Percentiles rank a stretch among this genome's conserved stretches.
phyloP scores from a whole-genome alignment of 2,797 vertebrate genomes.

The Catostomus latipinnis region DNA sequence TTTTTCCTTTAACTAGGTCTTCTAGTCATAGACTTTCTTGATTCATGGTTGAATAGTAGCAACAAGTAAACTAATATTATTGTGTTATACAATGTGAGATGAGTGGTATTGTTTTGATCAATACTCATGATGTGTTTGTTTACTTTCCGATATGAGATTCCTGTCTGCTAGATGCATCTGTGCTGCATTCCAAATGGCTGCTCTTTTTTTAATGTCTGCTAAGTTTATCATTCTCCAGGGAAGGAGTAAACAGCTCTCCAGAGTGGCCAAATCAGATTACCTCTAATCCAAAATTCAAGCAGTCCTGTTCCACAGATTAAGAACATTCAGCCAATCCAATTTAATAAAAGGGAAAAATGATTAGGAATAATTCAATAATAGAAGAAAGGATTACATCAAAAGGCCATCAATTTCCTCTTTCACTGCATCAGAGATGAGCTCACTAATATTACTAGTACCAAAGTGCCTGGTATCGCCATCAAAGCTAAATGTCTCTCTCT shows the following conservation, averaged over 20 bases:
- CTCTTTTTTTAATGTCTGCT: neutral
- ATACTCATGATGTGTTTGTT: constrained; percentile 3
- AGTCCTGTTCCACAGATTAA: constrained; percentile 31
- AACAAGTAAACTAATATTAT: neutral
- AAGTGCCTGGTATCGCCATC: constrained; percentile 66
- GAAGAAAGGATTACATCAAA: constrained; percentile 51
- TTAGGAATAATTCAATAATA: constrained; percentile 50
- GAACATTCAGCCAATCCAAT: neutral
- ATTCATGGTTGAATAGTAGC: neutral
- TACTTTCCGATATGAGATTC: neutral
- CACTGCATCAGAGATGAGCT: constrained; percentile 60
- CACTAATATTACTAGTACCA: constrained; percentile 46
- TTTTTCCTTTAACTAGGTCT: neutral
- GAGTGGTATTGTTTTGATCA: neutral
- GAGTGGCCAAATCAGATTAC: constrained; percentile 32
- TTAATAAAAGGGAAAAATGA: constrained; percentile 57
- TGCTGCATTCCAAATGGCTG: neutral
- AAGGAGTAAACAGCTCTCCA: constrained; percentile 17
- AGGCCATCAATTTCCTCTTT: constrained; percentile 62
- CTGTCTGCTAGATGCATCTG: neutral
- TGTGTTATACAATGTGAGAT: neutral
- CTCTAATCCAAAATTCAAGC: constrained; percentile 34
- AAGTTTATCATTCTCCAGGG: constrained; percentile 20
- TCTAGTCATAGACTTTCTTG: neutral
- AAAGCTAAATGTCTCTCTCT: constrained; percentile 70